phyloP scores from a whole-genome alignment of 2,113 vertebrate species.

The Corythornis madagascariensis region DNA sequence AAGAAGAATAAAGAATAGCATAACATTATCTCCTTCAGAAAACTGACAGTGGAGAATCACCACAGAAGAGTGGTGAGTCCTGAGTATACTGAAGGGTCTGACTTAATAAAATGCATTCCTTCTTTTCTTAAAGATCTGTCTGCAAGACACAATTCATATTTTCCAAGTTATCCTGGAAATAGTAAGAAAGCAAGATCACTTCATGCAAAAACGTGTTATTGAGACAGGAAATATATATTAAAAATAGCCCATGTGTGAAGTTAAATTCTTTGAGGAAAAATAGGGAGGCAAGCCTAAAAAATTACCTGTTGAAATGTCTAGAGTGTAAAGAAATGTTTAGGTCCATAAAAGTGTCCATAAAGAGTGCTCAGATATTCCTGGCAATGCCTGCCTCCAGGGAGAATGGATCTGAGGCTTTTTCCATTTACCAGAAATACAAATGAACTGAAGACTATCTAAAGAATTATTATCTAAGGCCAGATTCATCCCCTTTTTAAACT shows the following conservation, averaged over 20 bases:
- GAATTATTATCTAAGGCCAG: background rate
- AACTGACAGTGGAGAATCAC: conserved; percentile 11
- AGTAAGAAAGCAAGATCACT: background rate
- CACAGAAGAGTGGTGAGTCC: background rate
- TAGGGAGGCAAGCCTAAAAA: background rate
- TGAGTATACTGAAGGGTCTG: background rate
- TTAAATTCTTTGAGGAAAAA: background rate
- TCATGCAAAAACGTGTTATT: background rate
- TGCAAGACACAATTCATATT: background rate
- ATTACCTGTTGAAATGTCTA: background rate
- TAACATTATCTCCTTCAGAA: background rate
- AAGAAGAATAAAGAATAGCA: conserved; percentile 23
- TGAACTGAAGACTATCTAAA: background rate
- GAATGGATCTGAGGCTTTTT: background rate
- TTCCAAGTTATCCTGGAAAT: background rate
- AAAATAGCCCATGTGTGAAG: background rate
- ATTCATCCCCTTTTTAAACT: background rate
- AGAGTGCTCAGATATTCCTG: background rate
- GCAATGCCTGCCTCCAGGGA: background rate
- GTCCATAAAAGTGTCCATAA: background rate
- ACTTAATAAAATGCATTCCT: conserved; percentile 1
- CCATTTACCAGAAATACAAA: background rate
- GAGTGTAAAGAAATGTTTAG: background rate
- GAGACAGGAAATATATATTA: background rate
- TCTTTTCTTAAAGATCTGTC: conserved; percentile 19